Evolutionary conservation across 2,888 invertebrate genomes (phyloP).

Genomic region (Eurytoma californica): DNA sequence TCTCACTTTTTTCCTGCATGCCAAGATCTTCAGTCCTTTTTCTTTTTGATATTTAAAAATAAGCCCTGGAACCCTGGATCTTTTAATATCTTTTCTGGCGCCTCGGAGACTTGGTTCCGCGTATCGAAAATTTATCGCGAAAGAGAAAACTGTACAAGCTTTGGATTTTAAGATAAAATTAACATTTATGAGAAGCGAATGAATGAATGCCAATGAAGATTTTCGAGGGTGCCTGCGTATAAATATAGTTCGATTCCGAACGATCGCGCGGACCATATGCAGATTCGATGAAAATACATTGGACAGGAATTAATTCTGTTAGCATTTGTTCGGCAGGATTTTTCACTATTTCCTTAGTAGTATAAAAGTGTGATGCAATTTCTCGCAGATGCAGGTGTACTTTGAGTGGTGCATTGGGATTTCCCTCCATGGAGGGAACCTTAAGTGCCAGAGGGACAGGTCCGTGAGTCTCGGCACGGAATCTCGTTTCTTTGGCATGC

Average conservation of each 20-base stretch:
- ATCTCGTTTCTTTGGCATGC: conserved; percentile 27
- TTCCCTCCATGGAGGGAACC: too few species aligned
- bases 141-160: too few species aligned
- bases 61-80: background rate
- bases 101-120: background rate
- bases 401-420: too few species aligned
- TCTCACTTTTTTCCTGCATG: conserved; percentile 16
- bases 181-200: too few species aligned
- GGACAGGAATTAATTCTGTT: background rate
- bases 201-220: conserved; percentile 46
- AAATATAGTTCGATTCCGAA: conserved; percentile 25
- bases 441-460: background rate
- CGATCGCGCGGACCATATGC: background rate
- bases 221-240: conserved; percentile 8
- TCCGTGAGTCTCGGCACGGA: conserved; percentile 7
- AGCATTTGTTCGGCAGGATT: background rate
- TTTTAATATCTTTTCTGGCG: conserved; percentile 4
- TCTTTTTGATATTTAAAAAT: conserved; percentile 46
- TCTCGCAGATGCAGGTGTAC: too few species aligned
- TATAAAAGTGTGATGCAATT: too few species aligned
- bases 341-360: too few species aligned
- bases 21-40: conserved; percentile 28
- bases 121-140: too few species aligned
- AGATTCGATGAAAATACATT: conserved; percentile 7
- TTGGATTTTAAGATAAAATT: too few species aligned